These are phyloP conservation scores for Metaphire vulgaris DNA, from an alignment of 1,140 invertebrate genomes.

Conservation along the genomic window DNA sequence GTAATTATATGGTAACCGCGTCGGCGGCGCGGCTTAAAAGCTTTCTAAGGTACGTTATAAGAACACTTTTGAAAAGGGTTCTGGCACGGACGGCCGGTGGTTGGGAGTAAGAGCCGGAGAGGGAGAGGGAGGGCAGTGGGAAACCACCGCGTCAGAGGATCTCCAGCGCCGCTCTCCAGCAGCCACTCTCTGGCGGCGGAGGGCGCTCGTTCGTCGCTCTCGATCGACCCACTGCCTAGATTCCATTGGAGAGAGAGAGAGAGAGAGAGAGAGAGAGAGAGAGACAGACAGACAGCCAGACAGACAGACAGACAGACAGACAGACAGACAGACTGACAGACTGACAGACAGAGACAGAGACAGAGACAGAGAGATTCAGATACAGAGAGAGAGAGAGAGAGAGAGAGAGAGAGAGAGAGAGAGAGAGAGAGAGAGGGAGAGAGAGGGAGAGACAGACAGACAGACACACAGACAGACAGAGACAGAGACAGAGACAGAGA, in stretches of 20 bases:
- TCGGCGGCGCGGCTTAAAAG: too few species aligned
- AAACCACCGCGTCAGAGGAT: too few species aligned
- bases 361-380: not conserved
- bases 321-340: not conserved
- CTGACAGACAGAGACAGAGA: not conserved
- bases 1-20: too few species aligned
- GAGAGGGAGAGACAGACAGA: not conserved
- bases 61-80: too few species aligned
- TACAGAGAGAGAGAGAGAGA: constrained; percentile 17
- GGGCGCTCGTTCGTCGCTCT: too few species aligned
- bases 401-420: constrained; percentile 18
- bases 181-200: too few species aligned
- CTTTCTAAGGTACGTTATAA: too few species aligned
- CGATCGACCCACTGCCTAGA: too few species aligned
- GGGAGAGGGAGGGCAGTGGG: constrained; percentile 9
- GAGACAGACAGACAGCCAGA: constrained; percentile 8
- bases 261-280: constrained; percentile 18
- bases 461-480: not conserved
- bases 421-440: constrained; percentile 17
- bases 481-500: constrained; percentile 13
- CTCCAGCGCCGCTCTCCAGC: too few species aligned
- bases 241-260: constrained; percentile 17
- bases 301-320: constrained; percentile 2
- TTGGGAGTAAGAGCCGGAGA: not conserved
- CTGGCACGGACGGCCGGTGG: too few species aligned